Conservation (phyloP, 2,113 vertebrate genomes). For the Galemys pyrenaicus region DNA sequence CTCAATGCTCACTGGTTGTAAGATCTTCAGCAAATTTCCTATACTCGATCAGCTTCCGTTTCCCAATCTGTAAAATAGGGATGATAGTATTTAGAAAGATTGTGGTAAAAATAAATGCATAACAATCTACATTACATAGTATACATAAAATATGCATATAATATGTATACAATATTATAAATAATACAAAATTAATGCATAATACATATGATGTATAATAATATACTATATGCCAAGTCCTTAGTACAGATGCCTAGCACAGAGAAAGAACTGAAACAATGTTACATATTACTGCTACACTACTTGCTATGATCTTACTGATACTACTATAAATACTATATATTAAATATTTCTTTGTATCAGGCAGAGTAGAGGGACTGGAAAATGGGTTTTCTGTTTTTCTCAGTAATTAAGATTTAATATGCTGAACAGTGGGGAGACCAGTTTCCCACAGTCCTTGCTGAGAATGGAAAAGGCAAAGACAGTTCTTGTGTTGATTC, state of each 20-base stretch:
- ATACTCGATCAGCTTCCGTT: neutral
- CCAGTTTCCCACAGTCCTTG: conserved; percentile 12
- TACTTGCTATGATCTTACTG: neutral
- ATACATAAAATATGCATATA: no score
- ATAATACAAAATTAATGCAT: no score
- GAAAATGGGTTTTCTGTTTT: conserved; percentile 35
- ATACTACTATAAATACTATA: neutral
- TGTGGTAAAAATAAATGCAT: neutral
- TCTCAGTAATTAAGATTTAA: conserved; percentile 56
- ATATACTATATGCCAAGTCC: neutral
- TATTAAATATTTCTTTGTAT: neutral
- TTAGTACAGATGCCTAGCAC: neutral
- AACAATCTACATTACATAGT: no score
- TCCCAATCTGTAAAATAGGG: neutral
- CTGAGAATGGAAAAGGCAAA: neutral
- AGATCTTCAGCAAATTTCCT: conserved; percentile 16
- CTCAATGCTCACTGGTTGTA: neutral
- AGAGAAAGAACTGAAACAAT: neutral
- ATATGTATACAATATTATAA: no score
- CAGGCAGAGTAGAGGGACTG: neutral
- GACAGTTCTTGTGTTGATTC: neutral
- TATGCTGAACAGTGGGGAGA: conserved; percentile 12
- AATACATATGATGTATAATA: no score
- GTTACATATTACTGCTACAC: neutral
- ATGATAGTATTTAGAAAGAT: neutral